Conservation (phyloP, 2,113 vertebrate species). For the Eolophus roseicapilla region DNA sequence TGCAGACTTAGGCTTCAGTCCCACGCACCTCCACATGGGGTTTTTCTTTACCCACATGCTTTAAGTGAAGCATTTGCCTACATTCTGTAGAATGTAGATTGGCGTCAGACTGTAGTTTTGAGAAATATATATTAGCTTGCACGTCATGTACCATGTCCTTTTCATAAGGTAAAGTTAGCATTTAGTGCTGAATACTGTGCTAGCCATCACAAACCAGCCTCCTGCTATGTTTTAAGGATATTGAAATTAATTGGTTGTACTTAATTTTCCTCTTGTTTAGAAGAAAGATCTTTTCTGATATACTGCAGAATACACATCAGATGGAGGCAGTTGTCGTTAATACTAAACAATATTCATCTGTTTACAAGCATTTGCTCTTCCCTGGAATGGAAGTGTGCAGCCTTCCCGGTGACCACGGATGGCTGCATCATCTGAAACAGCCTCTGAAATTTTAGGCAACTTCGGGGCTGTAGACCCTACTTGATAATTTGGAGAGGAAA, state of each 20-base stretch:
- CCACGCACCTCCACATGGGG: background rate
- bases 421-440: background rate
- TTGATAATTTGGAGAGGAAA: background rate
- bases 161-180: background rate
- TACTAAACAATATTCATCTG: background rate
- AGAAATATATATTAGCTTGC: background rate
- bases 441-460: background rate
- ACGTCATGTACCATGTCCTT: background rate
- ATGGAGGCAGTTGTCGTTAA: background rate
- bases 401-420: rapidly evolving
- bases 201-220: background rate
- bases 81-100: background rate
- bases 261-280: background rate
- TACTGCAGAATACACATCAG: background rate
- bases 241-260: background rate
- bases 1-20: background rate
- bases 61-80: background rate
- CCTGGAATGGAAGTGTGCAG: background rate
- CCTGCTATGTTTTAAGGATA: background rate
- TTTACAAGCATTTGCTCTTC: background rate
- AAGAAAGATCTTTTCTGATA: background rate
- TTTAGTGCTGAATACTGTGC: background rate
- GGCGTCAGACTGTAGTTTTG: background rate
- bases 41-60: background rate
- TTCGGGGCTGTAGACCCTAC: too few relatives aligned